These are phyloP conservation scores for Podocnemis expansa DNA, from an alignment of 2,113 vertebrate species.

Conservation along the genomic window DNA sequence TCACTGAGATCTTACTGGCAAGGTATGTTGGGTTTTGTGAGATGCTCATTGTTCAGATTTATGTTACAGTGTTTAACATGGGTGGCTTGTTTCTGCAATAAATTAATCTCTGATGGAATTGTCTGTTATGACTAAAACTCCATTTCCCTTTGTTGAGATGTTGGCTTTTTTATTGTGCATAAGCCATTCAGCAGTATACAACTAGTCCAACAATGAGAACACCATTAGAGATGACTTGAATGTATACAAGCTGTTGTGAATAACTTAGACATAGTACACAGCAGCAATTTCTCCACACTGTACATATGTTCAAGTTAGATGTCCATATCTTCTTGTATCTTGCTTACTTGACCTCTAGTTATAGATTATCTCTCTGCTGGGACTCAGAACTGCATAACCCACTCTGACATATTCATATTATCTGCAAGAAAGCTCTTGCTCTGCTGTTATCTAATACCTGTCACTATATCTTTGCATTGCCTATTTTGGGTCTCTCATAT, in stretches of 20 bases:
- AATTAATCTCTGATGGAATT: background rate
- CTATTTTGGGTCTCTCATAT: background rate
- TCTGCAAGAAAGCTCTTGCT: background rate
- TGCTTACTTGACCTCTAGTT: background rate
- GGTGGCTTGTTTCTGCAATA: background rate
- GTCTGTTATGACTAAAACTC: background rate
- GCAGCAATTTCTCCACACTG: background rate
- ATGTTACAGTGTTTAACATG: background rate
- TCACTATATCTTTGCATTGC: slow-evolving; percentile 2
- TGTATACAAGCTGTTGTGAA: background rate
- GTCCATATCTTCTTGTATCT: background rate
- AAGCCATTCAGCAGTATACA: background rate
- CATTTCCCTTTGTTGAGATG: background rate
- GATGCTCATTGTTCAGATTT: background rate
- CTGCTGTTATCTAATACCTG: background rate
- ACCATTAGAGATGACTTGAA: background rate
- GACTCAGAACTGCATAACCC: background rate
- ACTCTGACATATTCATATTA: background rate
- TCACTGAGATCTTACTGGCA: background rate
- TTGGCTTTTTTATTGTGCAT: background rate
- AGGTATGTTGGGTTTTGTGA: background rate
- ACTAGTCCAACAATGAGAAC: fast-evolving
- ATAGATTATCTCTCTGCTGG: background rate
- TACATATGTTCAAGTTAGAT: background rate
- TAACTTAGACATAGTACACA: background rate